Evolutionary conservation across 2,113 vertebrate genomes (phyloP).

Genomic region (Apodemus speciosus): DNA sequence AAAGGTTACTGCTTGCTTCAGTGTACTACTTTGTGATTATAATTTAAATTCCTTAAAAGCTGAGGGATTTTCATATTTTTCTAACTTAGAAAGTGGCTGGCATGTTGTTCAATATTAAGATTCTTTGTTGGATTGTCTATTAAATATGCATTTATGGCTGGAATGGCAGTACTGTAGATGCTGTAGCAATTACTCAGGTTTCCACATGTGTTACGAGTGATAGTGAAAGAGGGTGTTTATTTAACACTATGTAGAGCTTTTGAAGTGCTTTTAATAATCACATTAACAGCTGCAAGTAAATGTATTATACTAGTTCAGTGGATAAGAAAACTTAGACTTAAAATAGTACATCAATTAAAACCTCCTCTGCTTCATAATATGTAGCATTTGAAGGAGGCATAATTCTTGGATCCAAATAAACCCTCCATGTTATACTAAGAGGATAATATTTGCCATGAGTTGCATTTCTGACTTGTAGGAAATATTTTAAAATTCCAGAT

Average conservation of each 20-base stretch:
- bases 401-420: background rate
- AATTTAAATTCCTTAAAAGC: background rate
- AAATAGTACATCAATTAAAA: background rate
- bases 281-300: background rate
- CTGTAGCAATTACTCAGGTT: background rate
- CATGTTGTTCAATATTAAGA: background rate
- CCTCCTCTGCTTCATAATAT: background rate
- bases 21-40: constrained; percentile 4
- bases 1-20: background rate
- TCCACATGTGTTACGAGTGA: background rate
- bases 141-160: background rate
- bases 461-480: background rate
- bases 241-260: background rate
- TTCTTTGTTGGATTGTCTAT: background rate
- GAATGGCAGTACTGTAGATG: background rate
- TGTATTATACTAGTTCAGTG: background rate
- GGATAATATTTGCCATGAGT: background rate
- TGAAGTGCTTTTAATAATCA: constrained; percentile 2
- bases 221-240: background rate
- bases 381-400: background rate
- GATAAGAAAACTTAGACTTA: background rate
- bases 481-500: background rate
- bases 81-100: background rate
- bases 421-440: background rate
- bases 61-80: background rate